Conservation (phyloP, 2,888 invertebrate species). For the Cataglyphis rosenhaueri region DNA sequence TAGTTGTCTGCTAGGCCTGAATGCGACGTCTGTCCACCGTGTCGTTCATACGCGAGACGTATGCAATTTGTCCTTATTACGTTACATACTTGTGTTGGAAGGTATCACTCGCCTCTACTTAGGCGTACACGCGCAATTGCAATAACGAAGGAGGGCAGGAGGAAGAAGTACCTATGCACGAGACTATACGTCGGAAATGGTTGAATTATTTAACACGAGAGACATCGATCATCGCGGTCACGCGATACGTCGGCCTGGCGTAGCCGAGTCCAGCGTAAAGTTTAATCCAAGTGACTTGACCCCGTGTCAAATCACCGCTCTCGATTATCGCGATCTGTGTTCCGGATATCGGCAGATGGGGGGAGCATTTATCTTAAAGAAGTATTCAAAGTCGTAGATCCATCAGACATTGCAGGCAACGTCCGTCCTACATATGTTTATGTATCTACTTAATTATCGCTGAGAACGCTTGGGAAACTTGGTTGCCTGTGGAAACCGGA, state of each 20-base stretch:
- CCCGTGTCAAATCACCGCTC: constrained; percentile 72
- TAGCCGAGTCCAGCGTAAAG: constrained; percentile 51
- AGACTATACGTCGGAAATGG: constrained; percentile 75
- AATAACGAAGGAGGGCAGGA: constrained; percentile 49
- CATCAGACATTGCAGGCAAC: neutral
- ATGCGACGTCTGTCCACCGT: neutral
- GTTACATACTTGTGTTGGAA: constrained; percentile 26
- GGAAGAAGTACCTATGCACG: constrained; percentile 54
- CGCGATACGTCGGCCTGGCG: constrained; percentile 74
- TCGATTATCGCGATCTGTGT: constrained; percentile 62
- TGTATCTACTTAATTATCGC: neutral
- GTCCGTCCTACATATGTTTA: neutral
- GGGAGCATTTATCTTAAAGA: neutral
- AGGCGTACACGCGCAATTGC: constrained; percentile 23
- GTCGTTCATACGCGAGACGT: constrained; percentile 28
- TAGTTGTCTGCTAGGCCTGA: neutral
- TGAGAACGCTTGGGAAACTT: constrained; percentile 24
- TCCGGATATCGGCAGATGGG: neutral
- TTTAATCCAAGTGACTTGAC: constrained; percentile 59
- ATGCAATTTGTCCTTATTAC: constrained; percentile 50
- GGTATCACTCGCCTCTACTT: constrained; percentile 41
- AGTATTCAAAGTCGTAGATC: constrained; percentile 43
- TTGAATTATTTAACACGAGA: constrained; percentile 80
- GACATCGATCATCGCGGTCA: constrained; percentile 80
- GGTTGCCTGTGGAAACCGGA: constrained; percentile 16